Evolutionary conservation across 2,113 vertebrate genomes (phyloP).

Genomic region (Aphyosemion australe): DNA sequence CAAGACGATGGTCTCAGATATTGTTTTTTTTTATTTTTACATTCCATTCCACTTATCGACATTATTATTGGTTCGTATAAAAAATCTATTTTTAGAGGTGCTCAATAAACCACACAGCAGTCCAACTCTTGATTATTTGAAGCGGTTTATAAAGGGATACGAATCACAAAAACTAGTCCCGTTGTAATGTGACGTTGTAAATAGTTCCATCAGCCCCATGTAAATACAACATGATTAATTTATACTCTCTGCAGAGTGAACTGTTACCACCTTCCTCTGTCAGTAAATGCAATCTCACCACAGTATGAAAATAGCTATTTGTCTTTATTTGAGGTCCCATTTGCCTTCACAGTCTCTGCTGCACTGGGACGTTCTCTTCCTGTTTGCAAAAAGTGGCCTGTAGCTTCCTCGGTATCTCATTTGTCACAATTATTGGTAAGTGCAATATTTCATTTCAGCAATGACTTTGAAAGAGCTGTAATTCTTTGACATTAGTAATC

Average conservation of each 20-base stretch:
- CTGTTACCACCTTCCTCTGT: slow-evolving; percentile 70
- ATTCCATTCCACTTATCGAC: too few species aligned
- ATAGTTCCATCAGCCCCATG: slow-evolving; percentile 53
- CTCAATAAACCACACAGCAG: slow-evolving; percentile 13
- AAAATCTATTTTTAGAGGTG: background rate
- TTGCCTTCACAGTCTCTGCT: slow-evolving; percentile 61
- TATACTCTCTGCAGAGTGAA: slow-evolving; percentile 69
- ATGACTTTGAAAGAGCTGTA: slow-evolving; percentile 13
- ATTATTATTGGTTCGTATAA: too few species aligned
- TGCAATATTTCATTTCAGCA: slow-evolving; percentile 30
- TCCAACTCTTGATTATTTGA: slow-evolving; percentile 1
- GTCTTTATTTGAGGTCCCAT: slow-evolving; percentile 77
- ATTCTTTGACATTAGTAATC: slow-evolving; percentile 1
- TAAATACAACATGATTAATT: slow-evolving; percentile 72
- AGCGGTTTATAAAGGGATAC: slow-evolving; percentile 3
- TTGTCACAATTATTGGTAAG: slow-evolving; percentile 60
- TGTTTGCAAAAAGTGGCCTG: slow-evolving; percentile 59
- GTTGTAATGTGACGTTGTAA: slow-evolving; percentile 29
- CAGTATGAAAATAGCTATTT: slow-evolving; percentile 67
- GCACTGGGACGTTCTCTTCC: slow-evolving; percentile 58
- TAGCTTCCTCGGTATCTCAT: slow-evolving; percentile 61
- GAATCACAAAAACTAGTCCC: too few species aligned
- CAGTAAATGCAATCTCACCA: slow-evolving; percentile 76
- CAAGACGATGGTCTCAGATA: too few species aligned
- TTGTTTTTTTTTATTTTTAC: too few species aligned